Base-by-base conservation (phyloP, 2,797 vertebrate species). In the Macropus fuliginosus region DNA sequence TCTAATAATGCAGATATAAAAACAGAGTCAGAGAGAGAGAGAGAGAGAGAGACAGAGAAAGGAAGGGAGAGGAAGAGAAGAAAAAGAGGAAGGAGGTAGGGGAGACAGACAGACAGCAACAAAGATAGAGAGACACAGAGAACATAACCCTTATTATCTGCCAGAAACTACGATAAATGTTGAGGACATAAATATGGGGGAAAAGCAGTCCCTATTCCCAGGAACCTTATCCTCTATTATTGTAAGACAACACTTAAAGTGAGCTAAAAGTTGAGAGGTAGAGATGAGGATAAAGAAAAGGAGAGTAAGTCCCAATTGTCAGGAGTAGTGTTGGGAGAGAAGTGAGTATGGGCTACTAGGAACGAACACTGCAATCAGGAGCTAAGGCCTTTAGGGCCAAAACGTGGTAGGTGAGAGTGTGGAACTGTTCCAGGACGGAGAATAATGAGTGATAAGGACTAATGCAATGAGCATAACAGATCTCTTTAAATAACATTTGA, bases 191-290 rank as follows among this genome's bases (percentile, higher is more conserved):
- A 34, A 66, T 66, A 66, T 34, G 9, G 13, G 1, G 1, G 5
- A 34, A 62, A 66, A 13, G 0, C 13, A 16, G 13, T 1, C 12
- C 31, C 12, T 34, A 4, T 0, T 1, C 31, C 13, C 12, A n/a
- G 31, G 29, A 12, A 66, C 34, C 31, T 62, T 62, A 62, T 62
- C 14, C 16, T n/a, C 4, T n/a, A 66, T 34, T 66, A 12, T 8
- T 59, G 3, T 13, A 16, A 14, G 1, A 34, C 13, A 66, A 66
- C 29, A 28, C 56, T 57, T 57, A 59, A 12, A 3, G 57, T 2
- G 57, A 59, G 57, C 10, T 59, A 59, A 34, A 66, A 66, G 31
- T 3, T 34, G 13, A 31, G 3, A 62, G 10, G 10, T 5, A 66
- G 34, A 34, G 31, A 66, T 66, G 31, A 66, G 13, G 59, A 66